Conservation (phyloP, 2,888 invertebrate species). For the Muscina levida region DNA sequence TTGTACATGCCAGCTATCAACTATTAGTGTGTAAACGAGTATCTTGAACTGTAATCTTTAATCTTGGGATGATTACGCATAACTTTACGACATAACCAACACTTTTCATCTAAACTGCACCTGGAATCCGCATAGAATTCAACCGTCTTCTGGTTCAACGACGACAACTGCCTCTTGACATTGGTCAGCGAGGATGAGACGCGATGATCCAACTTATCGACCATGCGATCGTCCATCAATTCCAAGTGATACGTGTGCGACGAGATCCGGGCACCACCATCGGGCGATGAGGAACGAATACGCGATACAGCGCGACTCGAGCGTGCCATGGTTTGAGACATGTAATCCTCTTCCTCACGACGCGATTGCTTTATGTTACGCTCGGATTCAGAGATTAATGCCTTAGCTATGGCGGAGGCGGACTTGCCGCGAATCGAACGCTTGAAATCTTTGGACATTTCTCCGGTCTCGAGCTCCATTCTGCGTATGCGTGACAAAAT, state of each 20-base stretch:
- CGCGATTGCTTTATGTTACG: conserved; percentile 78
- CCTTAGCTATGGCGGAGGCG: conserved; percentile 86
- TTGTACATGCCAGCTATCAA: background rate
- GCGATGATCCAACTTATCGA: conserved; percentile 79
- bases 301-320: conserved; percentile 75
- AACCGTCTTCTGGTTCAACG: conserved; percentile 77
- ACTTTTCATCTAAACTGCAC: conserved; percentile 78
- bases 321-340: conserved; percentile 74
- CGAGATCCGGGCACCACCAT: conserved; percentile 69
- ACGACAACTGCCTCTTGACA: conserved; percentile 78
- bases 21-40: conserved; percentile 68
- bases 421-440: conserved; percentile 86
- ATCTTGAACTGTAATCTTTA: conserved; percentile 74
- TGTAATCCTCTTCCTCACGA: conserved; percentile 75
- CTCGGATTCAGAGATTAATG: conserved; percentile 83
- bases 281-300: conserved; percentile 73
- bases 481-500: conserved; percentile 76
- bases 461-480: conserved; percentile 81
- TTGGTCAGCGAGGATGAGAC: conserved; percentile 79
- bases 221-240: conserved; percentile 78
- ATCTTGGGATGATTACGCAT: conserved; percentile 77
- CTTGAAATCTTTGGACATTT: conserved; percentile 80
- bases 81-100: conserved; percentile 79
- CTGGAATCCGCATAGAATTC: conserved; percentile 80
- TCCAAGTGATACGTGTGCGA: conserved; percentile 77